Evolutionary conservation across 2,888 invertebrate species (phyloP).

Genomic region (Mythimna loreyi): DNA sequence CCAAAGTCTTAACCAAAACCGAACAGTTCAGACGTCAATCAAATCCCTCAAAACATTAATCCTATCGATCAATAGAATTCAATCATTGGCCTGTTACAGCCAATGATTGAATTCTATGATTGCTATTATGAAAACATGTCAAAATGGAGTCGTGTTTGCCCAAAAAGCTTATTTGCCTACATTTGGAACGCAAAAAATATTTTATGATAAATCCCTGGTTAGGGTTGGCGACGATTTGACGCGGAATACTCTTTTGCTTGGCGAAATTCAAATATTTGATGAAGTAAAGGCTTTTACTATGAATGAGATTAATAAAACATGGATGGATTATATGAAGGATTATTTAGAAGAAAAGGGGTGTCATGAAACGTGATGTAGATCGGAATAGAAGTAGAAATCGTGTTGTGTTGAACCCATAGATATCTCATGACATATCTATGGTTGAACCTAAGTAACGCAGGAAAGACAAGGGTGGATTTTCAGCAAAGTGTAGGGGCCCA

Average conservation of each 20-base stretch:
- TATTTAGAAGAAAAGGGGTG: neutral
- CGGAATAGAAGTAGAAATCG: too few species aligned
- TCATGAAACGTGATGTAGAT: neutral
- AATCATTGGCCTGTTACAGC: constrained; percentile 47
- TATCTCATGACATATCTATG: too few species aligned
- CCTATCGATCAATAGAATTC: constrained; percentile 37
- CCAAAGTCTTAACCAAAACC: neutral
- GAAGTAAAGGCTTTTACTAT: neutral
- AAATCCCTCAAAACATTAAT: constrained; percentile 13
- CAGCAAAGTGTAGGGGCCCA: too few species aligned
- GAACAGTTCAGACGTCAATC: constrained; percentile 21
- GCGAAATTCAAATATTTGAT: neutral
- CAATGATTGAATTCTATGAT: too few species aligned
- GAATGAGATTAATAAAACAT: neutral
- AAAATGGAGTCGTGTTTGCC: constrained; percentile 26
- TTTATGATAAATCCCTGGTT: constrained; percentile 35
- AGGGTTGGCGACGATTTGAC: constrained; percentile 35
- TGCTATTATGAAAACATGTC: constrained; percentile 37
- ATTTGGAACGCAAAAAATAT: constrained; percentile 38
- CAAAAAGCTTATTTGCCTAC: constrained; percentile 39
- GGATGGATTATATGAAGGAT: neutral
- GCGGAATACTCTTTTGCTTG: neutral
- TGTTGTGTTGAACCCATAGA: too few species aligned
- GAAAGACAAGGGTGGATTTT: too few species aligned
- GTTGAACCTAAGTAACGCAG: too few species aligned